Base-by-base conservation (phyloP, 2,888 invertebrate species). In the Diloba caeruleocephala region DNA sequence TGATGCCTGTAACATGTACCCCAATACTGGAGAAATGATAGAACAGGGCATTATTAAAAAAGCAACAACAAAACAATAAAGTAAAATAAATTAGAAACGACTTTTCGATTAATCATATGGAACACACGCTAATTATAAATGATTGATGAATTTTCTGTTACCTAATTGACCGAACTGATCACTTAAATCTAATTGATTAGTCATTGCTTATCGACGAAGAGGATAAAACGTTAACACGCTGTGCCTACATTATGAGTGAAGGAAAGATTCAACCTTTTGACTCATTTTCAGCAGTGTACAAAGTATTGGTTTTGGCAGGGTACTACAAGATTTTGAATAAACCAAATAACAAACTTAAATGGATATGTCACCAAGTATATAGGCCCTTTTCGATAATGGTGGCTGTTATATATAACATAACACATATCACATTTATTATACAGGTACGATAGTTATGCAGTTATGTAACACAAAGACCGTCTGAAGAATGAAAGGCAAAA, bases 261-360 rank as follows among this genome's bases (percentile, higher is more conserved):
- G 50, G 57, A 52, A 71, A 62, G 59, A 56, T 71, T 2, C 59
- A 45, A 3, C 82, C 83, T 3, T 76, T 80, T 51, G 76, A 84
- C 42, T 76, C 81, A 4, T 82, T 84, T 50, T 15, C 49, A 9
- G 38, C 36, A 10, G 62, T 72, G 0, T 79, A 74, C 49, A 78
- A 68, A 52, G 38, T 79, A 26, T 48, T 84, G 37, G 42, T 56
- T 4, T 65, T 63, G 63, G 50, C 68, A 3, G 84, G 84, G 5
- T 83, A 32, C 60, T 79, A 61, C 48, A 79, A 70, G 51, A 63
- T 65, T n/a, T 12, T 73, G 42, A 61, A 69, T 23, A 66, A 72
- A 51, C 74, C 73, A 32, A 56, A 64, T 33, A 69, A 45, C 15
- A 61, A 44, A 41, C 59, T 50, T 5, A 67, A 56, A 42, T 36